Evolutionary conservation across 2,113 vertebrate genomes (phyloP).

Genomic region (Propithecus coquereli): DNA sequence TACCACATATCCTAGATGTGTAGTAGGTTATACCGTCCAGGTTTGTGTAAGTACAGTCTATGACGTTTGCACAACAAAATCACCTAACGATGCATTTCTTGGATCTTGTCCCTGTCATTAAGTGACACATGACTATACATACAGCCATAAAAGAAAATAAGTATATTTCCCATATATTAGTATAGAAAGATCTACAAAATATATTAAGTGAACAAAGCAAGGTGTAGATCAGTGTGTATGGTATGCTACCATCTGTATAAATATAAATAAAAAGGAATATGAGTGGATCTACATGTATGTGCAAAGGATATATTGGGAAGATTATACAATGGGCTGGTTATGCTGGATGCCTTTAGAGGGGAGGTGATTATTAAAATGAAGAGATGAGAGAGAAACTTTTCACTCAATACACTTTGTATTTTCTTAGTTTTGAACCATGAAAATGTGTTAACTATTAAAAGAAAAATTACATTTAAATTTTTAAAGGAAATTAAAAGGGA

Average conservation of each 20-base stretch:
- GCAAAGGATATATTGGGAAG: neutral
- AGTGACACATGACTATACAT: neutral
- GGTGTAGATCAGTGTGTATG: neutral
- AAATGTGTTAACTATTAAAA: slow-evolving; percentile 6
- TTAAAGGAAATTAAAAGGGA: neutral
- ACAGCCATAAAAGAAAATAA: neutral
- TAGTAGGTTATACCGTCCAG: neutral
- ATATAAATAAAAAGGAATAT: neutral
- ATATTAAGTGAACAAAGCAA: neutral
- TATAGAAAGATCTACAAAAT: neutral
- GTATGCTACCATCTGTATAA: neutral
- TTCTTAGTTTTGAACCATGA: neutral
- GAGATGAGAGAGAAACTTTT: neutral
- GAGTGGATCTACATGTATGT: neutral
- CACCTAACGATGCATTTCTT: neutral
- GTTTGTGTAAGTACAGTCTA: neutral
- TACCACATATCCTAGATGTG: neutral
- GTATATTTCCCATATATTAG: neutral
- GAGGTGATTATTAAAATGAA: neutral
- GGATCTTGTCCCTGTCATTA: neutral
- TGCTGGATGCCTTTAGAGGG: neutral
- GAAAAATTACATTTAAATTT: neutral
- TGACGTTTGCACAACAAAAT: neutral
- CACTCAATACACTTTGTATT: neutral
- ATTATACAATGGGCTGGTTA: neutral